phyloP scores from a whole-genome alignment of 2,888 invertebrate species.

The Amphipoea oculea region DNA sequence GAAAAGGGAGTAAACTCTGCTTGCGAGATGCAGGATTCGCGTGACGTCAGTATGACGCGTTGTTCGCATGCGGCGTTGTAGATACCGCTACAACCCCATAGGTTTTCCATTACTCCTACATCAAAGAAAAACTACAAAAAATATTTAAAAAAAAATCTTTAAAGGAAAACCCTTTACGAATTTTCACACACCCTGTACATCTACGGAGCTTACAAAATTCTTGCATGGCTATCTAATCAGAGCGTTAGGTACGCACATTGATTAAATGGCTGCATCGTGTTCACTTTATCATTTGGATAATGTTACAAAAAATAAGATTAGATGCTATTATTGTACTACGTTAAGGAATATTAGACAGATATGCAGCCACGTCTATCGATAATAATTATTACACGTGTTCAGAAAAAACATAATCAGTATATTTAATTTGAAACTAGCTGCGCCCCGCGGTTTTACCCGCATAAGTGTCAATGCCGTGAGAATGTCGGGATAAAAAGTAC shows the following conservation, averaged over 20 bases:
- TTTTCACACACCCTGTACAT: slow-evolving; percentile 42
- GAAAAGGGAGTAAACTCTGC: no score
- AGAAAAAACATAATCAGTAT: not conserved
- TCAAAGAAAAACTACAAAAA: not conserved
- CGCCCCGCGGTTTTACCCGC: no score
- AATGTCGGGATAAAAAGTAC: no score
- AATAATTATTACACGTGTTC: not conserved
- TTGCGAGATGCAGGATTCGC: no score
- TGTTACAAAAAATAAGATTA: slow-evolving; percentile 65
- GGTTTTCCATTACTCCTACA: not conserved
- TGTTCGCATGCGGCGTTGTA: no score
- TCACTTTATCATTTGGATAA: slow-evolving; percentile 64
- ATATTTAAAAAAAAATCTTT: no score
- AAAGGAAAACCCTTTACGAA: not conserved
- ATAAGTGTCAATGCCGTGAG: no score
- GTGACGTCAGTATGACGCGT: no score
- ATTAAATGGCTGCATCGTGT: slow-evolving; percentile 80
- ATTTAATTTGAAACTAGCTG: not conserved
- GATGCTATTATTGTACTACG: slow-evolving; percentile 45
- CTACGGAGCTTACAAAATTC: slow-evolving; percentile 73
- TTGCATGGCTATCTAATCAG: slow-evolving; percentile 86
- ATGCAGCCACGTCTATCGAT: slow-evolving; percentile 29
- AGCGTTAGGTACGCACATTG: slow-evolving; percentile 77
- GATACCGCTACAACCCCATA: not conserved
- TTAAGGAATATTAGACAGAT: slow-evolving; percentile 46